Percentiles rank a stretch among this genome's conserved stretches.
Conservation (phyloP, 1,140 invertebrate genomes). For the Drosophila pectinifera region DNA sequence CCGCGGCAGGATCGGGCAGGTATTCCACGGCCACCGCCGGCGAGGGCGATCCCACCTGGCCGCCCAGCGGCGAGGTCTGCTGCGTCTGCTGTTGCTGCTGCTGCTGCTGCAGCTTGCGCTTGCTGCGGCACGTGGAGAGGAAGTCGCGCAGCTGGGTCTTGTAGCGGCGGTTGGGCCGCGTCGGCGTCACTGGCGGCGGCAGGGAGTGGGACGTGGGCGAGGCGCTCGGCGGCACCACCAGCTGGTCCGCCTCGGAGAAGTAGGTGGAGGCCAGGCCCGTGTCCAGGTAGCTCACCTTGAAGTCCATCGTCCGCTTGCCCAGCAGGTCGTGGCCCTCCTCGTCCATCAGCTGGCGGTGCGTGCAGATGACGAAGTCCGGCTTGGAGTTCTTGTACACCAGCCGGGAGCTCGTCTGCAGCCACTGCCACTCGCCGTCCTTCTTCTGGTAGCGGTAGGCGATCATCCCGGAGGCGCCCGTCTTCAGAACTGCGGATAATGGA, state of each 20-base stretch:
- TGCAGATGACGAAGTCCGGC: constrained; percentile 99
- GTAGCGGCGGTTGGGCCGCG: constrained; percentile 93
- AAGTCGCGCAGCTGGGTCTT: constrained; percentile 97
- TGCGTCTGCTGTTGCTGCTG: constrained; percentile 87
- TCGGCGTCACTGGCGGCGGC: constrained; percentile 88
- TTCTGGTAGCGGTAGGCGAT: constrained; percentile 98
- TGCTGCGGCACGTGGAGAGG: constrained; percentile 95
- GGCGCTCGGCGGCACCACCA: constrained; percentile 88
- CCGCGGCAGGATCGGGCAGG: constrained; percentile 88
- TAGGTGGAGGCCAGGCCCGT: constrained; percentile 95
- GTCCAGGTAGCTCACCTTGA: constrained; percentile 98
- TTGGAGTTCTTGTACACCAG: constrained; percentile 99
- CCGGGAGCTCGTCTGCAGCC: constrained; percentile 98
- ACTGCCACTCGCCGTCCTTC: constrained; percentile 98
- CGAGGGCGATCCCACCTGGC: constrained; percentile 85
- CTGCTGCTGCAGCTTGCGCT: constrained; percentile 90
- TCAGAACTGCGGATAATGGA: constrained; percentile 94
- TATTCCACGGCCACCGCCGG: constrained; percentile 88
- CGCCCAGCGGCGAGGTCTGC: constrained; percentile 78
- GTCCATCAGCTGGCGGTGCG: constrained; percentile 98
- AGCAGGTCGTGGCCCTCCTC: constrained; percentile 98
- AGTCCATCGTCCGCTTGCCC: constrained; percentile 99
- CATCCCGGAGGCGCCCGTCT: constrained; percentile 99
- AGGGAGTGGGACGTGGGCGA: constrained; percentile 84
- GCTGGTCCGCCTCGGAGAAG: constrained; percentile 93